Base-by-base conservation (phyloP, 2,797 vertebrate species). In the Babyrousa celebensis region DNA sequence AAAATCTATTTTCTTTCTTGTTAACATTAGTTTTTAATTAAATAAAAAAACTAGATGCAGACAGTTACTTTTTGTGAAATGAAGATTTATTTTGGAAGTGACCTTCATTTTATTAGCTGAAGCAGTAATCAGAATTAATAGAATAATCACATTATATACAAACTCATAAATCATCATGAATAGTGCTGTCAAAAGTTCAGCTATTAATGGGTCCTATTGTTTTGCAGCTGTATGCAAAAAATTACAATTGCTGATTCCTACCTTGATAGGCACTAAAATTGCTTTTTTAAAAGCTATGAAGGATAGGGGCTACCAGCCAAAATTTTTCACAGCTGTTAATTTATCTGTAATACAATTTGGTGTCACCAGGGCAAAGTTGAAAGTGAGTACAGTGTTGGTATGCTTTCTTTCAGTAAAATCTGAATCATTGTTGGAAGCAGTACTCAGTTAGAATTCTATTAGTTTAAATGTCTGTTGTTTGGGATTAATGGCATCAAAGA, bases 91-190 rank as follows among this genome's bases (percentile, higher is more conserved):
- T 99, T 99, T 99, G 98, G 98, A 99, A 99, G 98, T 99, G 99
- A 99, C 99, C 99, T 99, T 99, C 98, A 98, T 98, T 98, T 98
- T 98, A 99, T 99, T 99, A 98, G 98, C 98, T 98, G 98, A 98
- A 98, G 98, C 98, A 98, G 98, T 99, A 99, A 99, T 99, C 98
- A 98, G 98, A 99, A 99, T 99, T 99, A 99, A 99, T 99, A 99
- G 98, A 99, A 99, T 99, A 99, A 99, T 99, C 99, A 99, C 99
- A 99, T 99, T 99, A 99, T 98, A 98, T 99, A 99, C 99, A 99
- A 99, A 99, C 99, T 99, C 99, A 99, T 99, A 99, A 99, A 99
- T 99, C 99, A 99, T 98, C 56, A 54, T 0, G 97, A 98, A 98
- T 98, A 97, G 85, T 96, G 98, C 98, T 99, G 99, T 99, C 99